Base-by-base conservation (phyloP, 2,113 vertebrate genomes). In the Cisticola juncidis region DNA sequence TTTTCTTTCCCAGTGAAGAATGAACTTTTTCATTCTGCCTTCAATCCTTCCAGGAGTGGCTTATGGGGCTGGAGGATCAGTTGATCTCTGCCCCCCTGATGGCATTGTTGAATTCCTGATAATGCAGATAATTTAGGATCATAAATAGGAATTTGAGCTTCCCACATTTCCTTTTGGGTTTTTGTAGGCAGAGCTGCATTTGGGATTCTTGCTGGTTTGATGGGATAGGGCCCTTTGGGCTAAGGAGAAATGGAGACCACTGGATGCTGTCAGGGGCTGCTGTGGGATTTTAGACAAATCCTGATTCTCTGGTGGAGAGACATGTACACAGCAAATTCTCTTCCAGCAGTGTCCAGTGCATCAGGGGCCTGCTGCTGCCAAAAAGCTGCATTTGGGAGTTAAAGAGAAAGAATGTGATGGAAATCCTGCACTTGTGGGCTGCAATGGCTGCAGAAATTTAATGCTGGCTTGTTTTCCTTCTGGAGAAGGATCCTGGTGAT, bases 251-350 rank as follows among this genome's bases (percentile, higher is more conserved):
- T 15, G 0, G 8, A 31, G 50, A 54, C 26, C 20, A 12, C 26
- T 80, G 48, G 42, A 19, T 71, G 40, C 28, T 68, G 29, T 26
- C 5, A 25, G 61, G 45, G 44, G 11, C 24, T 70, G 36, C 42
- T 6, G 0, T 16, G 22, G 50, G 8, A 5, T 28, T 79, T 85
- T 57, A 57, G 10, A 36, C n/a, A 92, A 81, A 79, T 66, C 12
- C 21, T 57, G 48, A 26, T 40, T 38, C 20, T 51, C 29, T 17
- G 5, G 40, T 29, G 29, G 22, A 54, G 53, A 35, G 36, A 31
- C 22, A 6, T 1, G 2, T 15, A 19, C 2, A 2, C 14, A 60
- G 21, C 12, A 51, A 76, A 42, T 15, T 1, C 29, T 62, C 5
- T 51, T 54, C 40, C 29, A 47, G 9, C 44, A 60, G 12, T 5